A percentile compares a stretch with the other conserved stretches of the same genome.
phyloP scores from a whole-genome alignment of 2,113 vertebrate species.

The Psephotus haematonotus region DNA sequence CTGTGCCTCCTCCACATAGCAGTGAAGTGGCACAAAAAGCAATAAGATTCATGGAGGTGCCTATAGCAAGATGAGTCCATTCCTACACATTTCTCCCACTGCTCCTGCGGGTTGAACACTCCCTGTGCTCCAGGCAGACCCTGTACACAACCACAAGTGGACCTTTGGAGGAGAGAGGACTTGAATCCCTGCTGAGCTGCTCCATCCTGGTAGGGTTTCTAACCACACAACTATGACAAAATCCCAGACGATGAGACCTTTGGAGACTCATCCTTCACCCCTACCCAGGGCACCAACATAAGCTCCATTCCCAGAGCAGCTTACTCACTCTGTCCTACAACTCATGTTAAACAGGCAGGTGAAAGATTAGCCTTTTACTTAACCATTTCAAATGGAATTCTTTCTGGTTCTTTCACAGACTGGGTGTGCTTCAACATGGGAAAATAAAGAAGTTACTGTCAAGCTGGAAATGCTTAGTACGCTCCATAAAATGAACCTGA shows the following conservation, averaged over 20 bases:
- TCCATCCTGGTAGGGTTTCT: neutral
- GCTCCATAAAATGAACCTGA: neutral
- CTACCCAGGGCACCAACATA: neutral
- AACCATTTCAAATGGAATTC: neutral
- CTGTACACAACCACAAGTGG: neutral
- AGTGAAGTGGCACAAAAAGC: neutral
- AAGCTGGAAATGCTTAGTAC: neutral
- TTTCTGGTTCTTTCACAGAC: neutral
- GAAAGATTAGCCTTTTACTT: neutral
- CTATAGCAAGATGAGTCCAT: neutral
- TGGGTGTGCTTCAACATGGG: neutral
- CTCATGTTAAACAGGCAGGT: neutral
- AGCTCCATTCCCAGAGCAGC: neutral
- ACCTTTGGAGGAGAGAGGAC: neutral
- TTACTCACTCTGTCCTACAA: neutral
- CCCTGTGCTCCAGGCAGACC: neutral
- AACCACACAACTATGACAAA: neutral
- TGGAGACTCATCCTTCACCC: neutral
- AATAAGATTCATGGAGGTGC: neutral
- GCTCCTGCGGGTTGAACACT: neutral
- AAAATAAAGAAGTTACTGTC: neutral
- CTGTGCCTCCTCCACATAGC: neutral
- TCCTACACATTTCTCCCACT: neutral
- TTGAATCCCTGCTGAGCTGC: constrained; percentile 25
- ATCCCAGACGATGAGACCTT: neutral